Evolutionary conservation across 2,888 invertebrate genomes (phyloP).

Genomic region (Drosophila falleni): DNA sequence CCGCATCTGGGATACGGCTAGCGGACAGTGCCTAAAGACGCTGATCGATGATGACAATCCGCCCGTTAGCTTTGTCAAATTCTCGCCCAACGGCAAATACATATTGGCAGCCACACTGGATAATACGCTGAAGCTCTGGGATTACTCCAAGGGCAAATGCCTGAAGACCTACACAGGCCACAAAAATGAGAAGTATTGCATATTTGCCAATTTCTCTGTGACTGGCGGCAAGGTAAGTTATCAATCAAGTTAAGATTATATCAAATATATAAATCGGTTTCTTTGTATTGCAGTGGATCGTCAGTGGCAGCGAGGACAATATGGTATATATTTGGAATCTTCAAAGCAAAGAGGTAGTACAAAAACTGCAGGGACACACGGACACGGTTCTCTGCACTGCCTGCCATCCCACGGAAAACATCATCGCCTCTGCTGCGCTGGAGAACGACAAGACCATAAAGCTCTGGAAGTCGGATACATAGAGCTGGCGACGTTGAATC

Average conservation of each 20-base stretch:
- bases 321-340: slow-evolving; percentile 99
- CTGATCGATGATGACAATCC: slow-evolving; percentile 99
- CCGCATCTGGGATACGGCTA: slow-evolving; percentile 99
- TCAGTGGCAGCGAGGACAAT: slow-evolving; percentile 99
- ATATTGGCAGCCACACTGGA: slow-evolving; percentile 99
- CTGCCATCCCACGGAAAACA: slow-evolving; percentile 99
- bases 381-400: slow-evolving; percentile 98
- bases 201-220: slow-evolving; percentile 99
- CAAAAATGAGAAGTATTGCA: slow-evolving; percentile 99
- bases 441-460: slow-evolving; percentile 99
- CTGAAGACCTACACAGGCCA: slow-evolving; percentile 99
- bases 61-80: slow-evolving; percentile 99
- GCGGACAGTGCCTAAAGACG: slow-evolving; percentile 99
- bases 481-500: slow-evolving; percentile 80
- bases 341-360: slow-evolving; percentile 99
- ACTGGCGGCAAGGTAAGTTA: slow-evolving; percentile 97
- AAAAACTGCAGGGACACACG: slow-evolving; percentile 98
- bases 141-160: slow-evolving; percentile 99
- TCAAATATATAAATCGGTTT: background rate
- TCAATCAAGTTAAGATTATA: too few relatives aligned
- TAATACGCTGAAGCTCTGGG: slow-evolving; percentile 99
- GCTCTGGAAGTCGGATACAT: slow-evolving; percentile 98
- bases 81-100: slow-evolving; percentile 99
- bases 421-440: slow-evolving; percentile 99
- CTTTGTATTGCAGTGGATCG: slow-evolving; percentile 93